phyloP scores from a whole-genome alignment of 2,888 invertebrate genomes.

The Chrysolina oricalcia region DNA sequence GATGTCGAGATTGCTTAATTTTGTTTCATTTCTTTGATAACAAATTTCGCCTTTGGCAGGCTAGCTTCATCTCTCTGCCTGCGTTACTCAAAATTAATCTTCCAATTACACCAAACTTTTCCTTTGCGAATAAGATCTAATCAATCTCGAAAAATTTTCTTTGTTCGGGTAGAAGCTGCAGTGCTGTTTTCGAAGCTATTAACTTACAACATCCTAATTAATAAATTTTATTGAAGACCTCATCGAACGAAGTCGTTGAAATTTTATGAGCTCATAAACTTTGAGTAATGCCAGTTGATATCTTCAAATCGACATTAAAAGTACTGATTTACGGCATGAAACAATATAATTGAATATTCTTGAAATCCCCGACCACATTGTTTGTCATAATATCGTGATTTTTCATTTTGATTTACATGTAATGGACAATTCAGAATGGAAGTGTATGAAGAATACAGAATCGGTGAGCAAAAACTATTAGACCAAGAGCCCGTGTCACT shows the following conservation, averaged over 20 bases:
- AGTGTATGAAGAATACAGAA: too few relatives aligned
- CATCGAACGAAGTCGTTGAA: slow-evolving; percentile 2
- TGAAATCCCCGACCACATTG: not conserved
- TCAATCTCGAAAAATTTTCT: not conserved
- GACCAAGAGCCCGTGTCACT: too few relatives aligned
- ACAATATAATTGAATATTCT: not conserved
- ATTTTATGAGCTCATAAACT: not conserved
- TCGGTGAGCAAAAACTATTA: too few relatives aligned
- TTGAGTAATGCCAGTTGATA: not conserved
- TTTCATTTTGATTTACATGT: too few relatives aligned
- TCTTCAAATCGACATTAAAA: not conserved
- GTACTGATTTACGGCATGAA: not conserved
- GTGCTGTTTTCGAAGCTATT: not conserved
- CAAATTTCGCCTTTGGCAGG: not conserved
- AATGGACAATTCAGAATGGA: too few relatives aligned
- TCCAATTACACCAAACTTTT: not conserved
- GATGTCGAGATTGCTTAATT: too few relatives aligned
- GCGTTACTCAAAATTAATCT: too few relatives aligned
- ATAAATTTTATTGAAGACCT: not conserved
- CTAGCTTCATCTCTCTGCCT: not conserved
- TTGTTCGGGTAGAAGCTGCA: not conserved
- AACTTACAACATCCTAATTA: slow-evolving; percentile 4
- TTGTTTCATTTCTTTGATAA: too few relatives aligned
- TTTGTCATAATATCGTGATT: too few relatives aligned
- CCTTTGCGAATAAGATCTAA: not conserved